phyloP scores from a whole-genome alignment of 2,888 invertebrate species.

The Polyommatus iphigenia region DNA sequence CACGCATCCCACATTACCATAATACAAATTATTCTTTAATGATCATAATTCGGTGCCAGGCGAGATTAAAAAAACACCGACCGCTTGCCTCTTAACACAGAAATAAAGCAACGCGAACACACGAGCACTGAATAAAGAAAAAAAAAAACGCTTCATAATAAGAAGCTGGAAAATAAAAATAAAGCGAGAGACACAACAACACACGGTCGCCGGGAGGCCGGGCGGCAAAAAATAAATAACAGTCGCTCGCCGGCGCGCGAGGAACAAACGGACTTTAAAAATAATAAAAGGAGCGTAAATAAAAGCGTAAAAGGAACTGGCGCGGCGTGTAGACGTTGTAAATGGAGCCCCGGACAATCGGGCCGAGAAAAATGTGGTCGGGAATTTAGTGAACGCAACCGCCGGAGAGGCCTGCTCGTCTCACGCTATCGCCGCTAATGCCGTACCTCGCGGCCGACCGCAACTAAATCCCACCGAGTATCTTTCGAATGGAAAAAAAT shows the following conservation, averaged over 20 bases:
- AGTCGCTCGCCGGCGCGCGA: slow-evolving; percentile 75
- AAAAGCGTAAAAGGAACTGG: slow-evolving; percentile 80
- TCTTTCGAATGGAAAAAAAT: neutral
- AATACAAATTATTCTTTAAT: slow-evolving; percentile 81
- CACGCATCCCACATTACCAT: slow-evolving; percentile 78
- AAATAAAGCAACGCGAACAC: slow-evolving; percentile 78
- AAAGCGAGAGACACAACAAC: slow-evolving; percentile 78
- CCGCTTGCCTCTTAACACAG: slow-evolving; percentile 77
- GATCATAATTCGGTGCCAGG: slow-evolving; percentile 78
- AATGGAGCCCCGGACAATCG: slow-evolving; percentile 79
- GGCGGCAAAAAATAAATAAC: slow-evolving; percentile 78
- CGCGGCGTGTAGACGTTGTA: slow-evolving; percentile 79
- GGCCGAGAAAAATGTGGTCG: slow-evolving; percentile 74
- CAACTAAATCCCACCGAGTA: neutral
- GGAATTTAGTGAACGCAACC: slow-evolving; percentile 77
- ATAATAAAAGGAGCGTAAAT: slow-evolving; percentile 80
- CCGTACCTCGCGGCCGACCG: slow-evolving; percentile 10
- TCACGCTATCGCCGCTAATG: slow-evolving; percentile 44
- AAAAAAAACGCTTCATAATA: slow-evolving; percentile 77
- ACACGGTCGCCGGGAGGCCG: slow-evolving; percentile 62
- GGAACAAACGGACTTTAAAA: slow-evolving; percentile 79
- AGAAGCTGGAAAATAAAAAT: slow-evolving; percentile 80
- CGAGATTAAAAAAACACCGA: slow-evolving; percentile 72
- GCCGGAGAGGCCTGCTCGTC: slow-evolving; percentile 64
- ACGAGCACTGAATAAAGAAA: slow-evolving; percentile 76